Percentiles rank a stretch among this genome's conserved stretches.
Evolutionary conservation across 1,140 invertebrate species (phyloP).

Genomic region (Pseudomyrmex flavicornis): DNA sequence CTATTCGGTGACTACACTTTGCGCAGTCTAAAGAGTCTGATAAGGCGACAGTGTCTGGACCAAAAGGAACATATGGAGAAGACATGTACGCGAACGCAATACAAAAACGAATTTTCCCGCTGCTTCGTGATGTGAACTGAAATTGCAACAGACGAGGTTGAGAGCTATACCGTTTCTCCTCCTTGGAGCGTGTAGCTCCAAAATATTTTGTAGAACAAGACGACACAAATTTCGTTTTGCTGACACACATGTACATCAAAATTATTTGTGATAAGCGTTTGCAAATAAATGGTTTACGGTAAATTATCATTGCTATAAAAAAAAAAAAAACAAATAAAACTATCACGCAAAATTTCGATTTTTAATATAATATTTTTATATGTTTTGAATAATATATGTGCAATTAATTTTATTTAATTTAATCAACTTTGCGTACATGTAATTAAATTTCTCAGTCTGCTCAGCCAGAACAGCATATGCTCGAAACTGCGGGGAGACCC

Average conservation of each 20-base stretch:
- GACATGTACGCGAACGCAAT: constrained; percentile 50
- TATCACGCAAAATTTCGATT: background rate
- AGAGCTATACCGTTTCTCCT: background rate
- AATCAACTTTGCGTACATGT: background rate
- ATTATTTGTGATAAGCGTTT: no score
- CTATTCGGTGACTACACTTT: constrained; percentile 63
- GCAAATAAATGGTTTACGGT: no score
- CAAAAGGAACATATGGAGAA: constrained; percentile 44
- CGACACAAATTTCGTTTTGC: no score
- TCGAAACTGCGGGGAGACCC: background rate
- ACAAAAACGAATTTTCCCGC: constrained; percentile 27
- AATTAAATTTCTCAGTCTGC: background rate
- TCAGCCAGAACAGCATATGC: no score
- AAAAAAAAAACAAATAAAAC: constrained; percentile 3
- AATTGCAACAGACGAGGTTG: background rate
- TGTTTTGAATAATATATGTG: no score
- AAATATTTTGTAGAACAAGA: background rate
- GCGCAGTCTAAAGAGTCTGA: constrained; percentile 45
- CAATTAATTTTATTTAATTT: background rate
- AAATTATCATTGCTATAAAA: background rate
- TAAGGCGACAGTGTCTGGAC: constrained; percentile 52
- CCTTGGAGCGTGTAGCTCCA: background rate
- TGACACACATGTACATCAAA: no score
- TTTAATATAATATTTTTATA: background rate
- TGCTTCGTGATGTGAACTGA: constrained; percentile 20